A percentile compares a stretch with the other conserved stretches of the same genome.
These are phyloP conservation scores for Sceloporus undulatus DNA, from an alignment of 2,113 vertebrate species.

Conservation along the genomic window DNA sequence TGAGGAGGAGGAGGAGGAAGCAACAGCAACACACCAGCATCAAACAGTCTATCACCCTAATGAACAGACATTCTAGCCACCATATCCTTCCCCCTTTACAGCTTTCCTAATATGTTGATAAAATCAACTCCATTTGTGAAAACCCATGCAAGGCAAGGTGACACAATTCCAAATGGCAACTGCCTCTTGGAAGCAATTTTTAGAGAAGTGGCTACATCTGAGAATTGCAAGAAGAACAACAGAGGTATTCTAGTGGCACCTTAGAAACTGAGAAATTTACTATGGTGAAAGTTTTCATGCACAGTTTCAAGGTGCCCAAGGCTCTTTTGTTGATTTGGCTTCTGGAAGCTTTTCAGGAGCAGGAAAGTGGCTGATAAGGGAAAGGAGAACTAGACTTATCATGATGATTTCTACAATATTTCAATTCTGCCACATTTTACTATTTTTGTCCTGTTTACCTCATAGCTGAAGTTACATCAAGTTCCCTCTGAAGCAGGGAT, in stretches of 20 bases:
- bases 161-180: not conserved
- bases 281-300: not conserved
- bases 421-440: not conserved
- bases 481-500: not conserved
- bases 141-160: not conserved
- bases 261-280: not conserved
- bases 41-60: not conserved
- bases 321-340: not conserved
- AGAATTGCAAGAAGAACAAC: not conserved
- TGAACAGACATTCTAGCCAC: not conserved
- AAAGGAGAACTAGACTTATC: not conserved
- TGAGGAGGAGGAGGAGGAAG: not conserved
- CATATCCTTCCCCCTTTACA: not conserved
- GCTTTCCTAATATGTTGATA: not conserved
- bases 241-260: not conserved
- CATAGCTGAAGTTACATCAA: not conserved
- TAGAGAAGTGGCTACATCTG: not conserved
- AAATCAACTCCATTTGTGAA: not conserved
- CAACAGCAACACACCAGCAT: not conserved
- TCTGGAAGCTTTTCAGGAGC: not conserved
- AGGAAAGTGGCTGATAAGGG: not conserved
- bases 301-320: not conserved
- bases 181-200: not conserved
- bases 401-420: not conserved
- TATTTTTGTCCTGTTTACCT: not conserved